Evolutionary conservation across 2,113 vertebrate genomes (phyloP).

Genomic region (Tauraco erythrolophus): DNA sequence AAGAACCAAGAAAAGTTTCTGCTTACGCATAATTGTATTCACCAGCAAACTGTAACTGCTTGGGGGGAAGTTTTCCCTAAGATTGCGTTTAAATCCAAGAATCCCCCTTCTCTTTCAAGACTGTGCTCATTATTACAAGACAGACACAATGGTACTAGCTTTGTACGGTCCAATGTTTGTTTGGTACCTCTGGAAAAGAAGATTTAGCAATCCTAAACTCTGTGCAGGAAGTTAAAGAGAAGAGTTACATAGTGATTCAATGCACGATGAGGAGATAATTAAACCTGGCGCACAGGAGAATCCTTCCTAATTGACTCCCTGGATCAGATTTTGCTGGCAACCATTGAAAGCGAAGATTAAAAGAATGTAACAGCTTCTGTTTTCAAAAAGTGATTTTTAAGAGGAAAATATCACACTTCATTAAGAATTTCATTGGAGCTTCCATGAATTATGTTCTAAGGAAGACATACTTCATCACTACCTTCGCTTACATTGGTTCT

Average conservation of each 20-base stretch:
- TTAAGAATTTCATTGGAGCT: neutral
- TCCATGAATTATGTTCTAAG: neutral
- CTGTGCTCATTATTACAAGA: neutral
- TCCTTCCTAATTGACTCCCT: neutral
- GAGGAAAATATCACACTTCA: neutral
- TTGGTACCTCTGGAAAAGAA: neutral
- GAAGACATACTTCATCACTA: neutral
- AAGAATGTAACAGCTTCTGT: slow-evolving; percentile 6
- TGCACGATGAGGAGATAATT: neutral
- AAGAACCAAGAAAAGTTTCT: neutral
- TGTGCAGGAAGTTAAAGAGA: neutral
- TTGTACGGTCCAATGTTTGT: neutral
- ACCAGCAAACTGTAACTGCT: neutral
- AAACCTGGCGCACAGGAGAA: neutral
- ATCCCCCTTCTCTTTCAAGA: neutral
- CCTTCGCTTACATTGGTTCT: neutral
- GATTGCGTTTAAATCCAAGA: neutral
- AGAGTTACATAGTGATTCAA: neutral
- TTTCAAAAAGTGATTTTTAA: slow-evolving; percentile 22
- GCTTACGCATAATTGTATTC: neutral
- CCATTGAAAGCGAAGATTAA: neutral
- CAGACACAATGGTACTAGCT: neutral
- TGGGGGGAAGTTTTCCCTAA: neutral
- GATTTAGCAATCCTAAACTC: neutral
- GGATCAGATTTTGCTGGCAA: slow-evolving; percentile 3